Evolutionary conservation across 2,888 invertebrate genomes (phyloP).

Genomic region (Aporophyla lueneburgensis): DNA sequence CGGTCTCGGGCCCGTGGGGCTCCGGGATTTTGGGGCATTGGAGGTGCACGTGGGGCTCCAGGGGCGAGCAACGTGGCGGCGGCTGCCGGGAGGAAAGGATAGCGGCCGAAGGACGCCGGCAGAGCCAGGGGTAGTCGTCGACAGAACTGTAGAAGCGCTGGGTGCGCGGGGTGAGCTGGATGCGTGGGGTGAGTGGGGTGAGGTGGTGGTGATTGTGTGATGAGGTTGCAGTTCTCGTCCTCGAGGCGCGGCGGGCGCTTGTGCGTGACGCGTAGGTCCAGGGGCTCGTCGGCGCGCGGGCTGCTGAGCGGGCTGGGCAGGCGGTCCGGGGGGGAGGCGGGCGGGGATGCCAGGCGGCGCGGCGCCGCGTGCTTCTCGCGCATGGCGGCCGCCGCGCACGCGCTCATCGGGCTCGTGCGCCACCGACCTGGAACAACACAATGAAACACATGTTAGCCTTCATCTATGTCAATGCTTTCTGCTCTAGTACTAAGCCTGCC

Average conservation of each 20-base stretch:
- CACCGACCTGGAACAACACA: constrained; percentile 87
- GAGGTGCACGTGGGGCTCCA: constrained; percentile 84
- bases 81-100: constrained; percentile 88
- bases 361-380: constrained; percentile 98
- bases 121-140: constrained; percentile 86
- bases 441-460: constrained; percentile 46
- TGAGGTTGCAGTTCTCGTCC: constrained; percentile 97
- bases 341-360: constrained; percentile 94
- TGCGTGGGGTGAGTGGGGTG: constrained; percentile 88
- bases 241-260: constrained; percentile 94
- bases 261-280: constrained; percentile 96
- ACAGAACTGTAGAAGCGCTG: constrained; percentile 87
- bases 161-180: constrained; percentile 92
- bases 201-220: constrained; percentile 91
- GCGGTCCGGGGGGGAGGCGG: constrained; percentile 84
- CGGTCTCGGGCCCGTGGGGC: constrained; percentile 95
- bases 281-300: constrained; percentile 93
- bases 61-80: constrained; percentile 87
- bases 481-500: constrained; percentile 15
- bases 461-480: constrained; percentile 22
- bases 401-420: constrained; percentile 93
- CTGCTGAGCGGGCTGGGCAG: constrained; percentile 90
- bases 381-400: constrained; percentile 93
- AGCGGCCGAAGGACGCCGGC: constrained; percentile 88
- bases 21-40: constrained; percentile 84